phyloP scores from a whole-genome alignment of 2,113 vertebrate species.

The Myxocyprinus asiaticus region DNA sequence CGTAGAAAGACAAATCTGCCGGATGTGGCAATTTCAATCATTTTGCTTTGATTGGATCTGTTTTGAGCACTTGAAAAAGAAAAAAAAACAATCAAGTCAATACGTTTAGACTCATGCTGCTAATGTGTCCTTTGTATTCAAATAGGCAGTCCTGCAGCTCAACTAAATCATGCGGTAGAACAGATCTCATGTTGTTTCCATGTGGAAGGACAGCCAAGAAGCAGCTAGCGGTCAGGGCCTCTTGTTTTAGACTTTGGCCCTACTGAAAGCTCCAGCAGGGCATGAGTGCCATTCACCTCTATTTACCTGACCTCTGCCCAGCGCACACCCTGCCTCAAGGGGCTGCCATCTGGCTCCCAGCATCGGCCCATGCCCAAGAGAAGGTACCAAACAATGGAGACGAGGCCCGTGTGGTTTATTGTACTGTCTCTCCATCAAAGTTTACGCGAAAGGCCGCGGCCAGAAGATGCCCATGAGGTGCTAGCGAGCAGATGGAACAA shows the following conservation, averaged over 20 bases:
- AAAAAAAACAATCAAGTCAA: neutral
- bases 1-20: too few species aligned
- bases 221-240: slow-evolving; percentile 63
- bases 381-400: slow-evolving; percentile 71
- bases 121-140: slow-evolving; percentile 4
- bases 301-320: slow-evolving; percentile 68
- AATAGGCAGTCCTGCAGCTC: slow-evolving; percentile 30
- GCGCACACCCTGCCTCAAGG: slow-evolving; percentile 69
- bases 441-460: slow-evolving; percentile 67
- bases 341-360: slow-evolving; percentile 76
- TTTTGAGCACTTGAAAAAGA: slow-evolving; percentile 8
- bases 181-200: slow-evolving; percentile 51
- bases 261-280: slow-evolving; percentile 47
- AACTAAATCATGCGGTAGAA: slow-evolving; percentile 42
- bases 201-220: slow-evolving; percentile 60
- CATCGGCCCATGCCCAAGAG: slow-evolving; percentile 46
- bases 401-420: slow-evolving; percentile 67
- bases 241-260: slow-evolving; percentile 65
- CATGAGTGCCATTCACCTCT: slow-evolving; percentile 67
- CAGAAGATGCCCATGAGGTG: slow-evolving; percentile 67
- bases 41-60: too few species aligned
- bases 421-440: slow-evolving; percentile 76
- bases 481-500: slow-evolving; percentile 83
- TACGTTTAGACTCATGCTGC: too few species aligned
- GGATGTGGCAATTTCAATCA: too few species aligned